A percentile compares a stretch with the other conserved stretches of the same genome.
Conservation (phyloP, 2,797 vertebrate species). For the Ctenochaetus hawaiiensis region DNA sequence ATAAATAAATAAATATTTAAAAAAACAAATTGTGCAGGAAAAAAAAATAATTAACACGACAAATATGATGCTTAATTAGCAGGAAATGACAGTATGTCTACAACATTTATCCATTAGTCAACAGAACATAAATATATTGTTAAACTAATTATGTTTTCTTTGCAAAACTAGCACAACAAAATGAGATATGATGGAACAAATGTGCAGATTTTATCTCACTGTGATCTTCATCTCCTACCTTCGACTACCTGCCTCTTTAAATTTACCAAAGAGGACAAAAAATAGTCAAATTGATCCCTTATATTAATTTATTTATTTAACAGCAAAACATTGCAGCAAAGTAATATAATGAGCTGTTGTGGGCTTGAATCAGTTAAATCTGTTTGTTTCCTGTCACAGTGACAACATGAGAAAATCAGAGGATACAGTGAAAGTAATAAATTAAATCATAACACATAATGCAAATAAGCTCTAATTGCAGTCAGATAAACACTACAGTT, state of each 20-base stretch:
- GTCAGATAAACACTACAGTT: too few relatives aligned
- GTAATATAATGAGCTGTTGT: background rate
- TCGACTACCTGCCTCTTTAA: background rate
- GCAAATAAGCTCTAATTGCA: too few relatives aligned
- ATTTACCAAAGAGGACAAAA: background rate
- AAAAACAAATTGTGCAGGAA: too few relatives aligned
- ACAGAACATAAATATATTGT: slow-evolving; percentile 8
- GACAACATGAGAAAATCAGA: too few relatives aligned
- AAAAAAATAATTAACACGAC: too few relatives aligned
- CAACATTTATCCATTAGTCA: background rate
- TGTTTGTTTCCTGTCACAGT: too few relatives aligned
- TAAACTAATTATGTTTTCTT: slow-evolving; percentile 22
- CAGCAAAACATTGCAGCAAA: background rate
- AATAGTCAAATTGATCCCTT: background rate
- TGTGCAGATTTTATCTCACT: slow-evolving; percentile 21
- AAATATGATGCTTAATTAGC: too few relatives aligned
- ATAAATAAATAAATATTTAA: too few relatives aligned
- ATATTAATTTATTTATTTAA: background rate
- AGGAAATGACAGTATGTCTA: too few relatives aligned
- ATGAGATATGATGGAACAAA: slow-evolving; percentile 2
- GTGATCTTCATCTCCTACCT: background rate
- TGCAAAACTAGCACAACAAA: slow-evolving; percentile 26
- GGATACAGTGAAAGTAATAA: too few relatives aligned
- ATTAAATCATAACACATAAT: too few relatives aligned
- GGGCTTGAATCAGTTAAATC: background rate